Conservation (phyloP, 2,113 vertebrate genomes). For the Sphaerodactylus townsendi region DNA sequence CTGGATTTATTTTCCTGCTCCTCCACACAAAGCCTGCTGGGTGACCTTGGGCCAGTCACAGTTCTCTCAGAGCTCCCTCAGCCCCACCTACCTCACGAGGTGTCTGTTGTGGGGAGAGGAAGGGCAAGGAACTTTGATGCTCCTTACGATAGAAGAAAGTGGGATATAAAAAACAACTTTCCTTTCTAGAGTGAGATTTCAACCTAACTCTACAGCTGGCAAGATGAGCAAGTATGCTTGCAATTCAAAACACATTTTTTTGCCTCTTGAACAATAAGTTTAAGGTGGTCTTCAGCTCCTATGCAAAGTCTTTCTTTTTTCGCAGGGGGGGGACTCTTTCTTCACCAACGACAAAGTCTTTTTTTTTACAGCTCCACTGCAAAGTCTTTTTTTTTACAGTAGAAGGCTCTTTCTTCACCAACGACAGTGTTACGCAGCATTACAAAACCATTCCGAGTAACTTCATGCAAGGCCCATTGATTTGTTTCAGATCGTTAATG, state of each 20-base stretch:
- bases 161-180: no score
- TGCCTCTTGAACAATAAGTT: not conserved
- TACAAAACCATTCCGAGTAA: constrained; percentile 34
- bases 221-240: not conserved
- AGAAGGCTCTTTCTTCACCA: constrained; percentile 20
- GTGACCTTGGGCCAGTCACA: no score
- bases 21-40: no score
- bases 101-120: no score
- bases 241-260: not conserved
- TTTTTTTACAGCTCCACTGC: not conserved
- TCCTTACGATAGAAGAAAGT: no score
- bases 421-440: constrained; percentile 8
- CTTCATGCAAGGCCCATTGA: constrained; percentile 28
- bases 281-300: not conserved
- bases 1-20: no score
- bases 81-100: no score
- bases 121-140: no score
- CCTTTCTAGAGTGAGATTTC: no score
- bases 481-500: constrained; percentile 51
- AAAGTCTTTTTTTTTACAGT: not conserved
- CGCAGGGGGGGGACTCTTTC: constrained; percentile 22
- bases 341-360: not conserved
- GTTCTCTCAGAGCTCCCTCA: no score
- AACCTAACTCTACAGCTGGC: no score
- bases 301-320: not conserved